Base-by-base conservation (phyloP, 2,888 invertebrate species). In the Gisinianus flammeolus region DNA sequence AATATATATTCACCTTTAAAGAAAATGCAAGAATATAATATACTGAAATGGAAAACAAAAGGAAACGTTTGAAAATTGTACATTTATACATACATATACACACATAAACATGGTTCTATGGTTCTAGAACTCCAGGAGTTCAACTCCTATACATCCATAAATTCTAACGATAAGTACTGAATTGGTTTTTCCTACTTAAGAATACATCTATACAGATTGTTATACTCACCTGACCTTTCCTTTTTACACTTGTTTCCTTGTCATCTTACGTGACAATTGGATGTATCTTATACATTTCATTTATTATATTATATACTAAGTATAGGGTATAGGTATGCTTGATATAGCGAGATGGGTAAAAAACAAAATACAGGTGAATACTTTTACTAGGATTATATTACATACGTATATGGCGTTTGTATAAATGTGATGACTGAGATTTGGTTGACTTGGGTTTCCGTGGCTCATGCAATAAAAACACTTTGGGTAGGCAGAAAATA, bases 391-490 rank as follows among this genome's bases (percentile, higher is more conserved):
- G 54, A 54, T 54, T 54, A n/a, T n/a, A 54, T n/a, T 54, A 22
- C 8, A 64, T 22, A 26, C 26, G 16, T 68, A 68, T 71, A 71
- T 71, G 71, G 71, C 71, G n/a, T 52, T 56, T 71, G 24, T 24
- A 22, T 26, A 8, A 35, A 35, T 30, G 33, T 16, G 54, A 70
- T 44, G 70, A 70, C 70, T 70, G 30, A 66, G 28, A 66, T 66
- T 66, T 66, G 66, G 66, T 66, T 66, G 66, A 66, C 66, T 66
- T 66, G 66, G n/a, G 22, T 66, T 16, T 30, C 31, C 54, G n/a
- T 54, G 66, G 66, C 31, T 66, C 66, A 30, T 66, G 31, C 16
- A 22, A 30, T 54, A 67, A 66, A 44, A 75, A 35, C 58, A 44
- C 22, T 52, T 26, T 31, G n/a, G 54, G 66, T 26, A 54, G 75